Percentiles rank a stretch among this genome's conserved stretches.
Conservation (phyloP, 2,113 vertebrate genomes). For the Pygoscelis antarcticus region DNA sequence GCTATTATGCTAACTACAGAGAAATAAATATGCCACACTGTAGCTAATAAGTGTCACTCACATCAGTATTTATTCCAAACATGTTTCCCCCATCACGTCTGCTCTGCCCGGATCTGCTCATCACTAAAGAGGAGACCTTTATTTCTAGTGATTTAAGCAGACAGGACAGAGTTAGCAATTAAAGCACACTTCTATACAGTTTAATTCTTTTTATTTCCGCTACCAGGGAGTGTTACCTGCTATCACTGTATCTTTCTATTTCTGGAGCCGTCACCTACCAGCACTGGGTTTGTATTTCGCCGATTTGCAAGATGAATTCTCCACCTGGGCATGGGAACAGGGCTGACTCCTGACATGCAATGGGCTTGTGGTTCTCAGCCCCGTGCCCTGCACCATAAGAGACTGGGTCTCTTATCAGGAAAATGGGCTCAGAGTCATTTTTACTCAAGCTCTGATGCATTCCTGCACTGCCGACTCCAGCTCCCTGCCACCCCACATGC, state of each 20-base stretch:
- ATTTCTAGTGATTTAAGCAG: conserved; percentile 45
- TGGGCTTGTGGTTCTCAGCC: neutral
- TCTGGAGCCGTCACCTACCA: neutral
- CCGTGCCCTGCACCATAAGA: fast-evolving
- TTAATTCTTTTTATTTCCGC: conserved; percentile 50
- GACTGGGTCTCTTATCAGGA: neutral
- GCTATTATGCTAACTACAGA: conserved; percentile 54
- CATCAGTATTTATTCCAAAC: conserved; percentile 63
- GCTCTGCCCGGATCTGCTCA: conserved; percentile 24
- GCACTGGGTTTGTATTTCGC: neutral
- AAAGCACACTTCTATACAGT: conserved; percentile 43
- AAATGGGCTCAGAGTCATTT: neutral
- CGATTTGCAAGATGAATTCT: neutral
- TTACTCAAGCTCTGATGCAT: neutral
- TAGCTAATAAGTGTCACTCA: conserved; percentile 60
- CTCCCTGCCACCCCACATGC: fast-evolving
- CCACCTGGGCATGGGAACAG: neutral
- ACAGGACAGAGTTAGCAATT: conserved; percentile 40
- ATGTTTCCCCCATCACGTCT: conserved; percentile 43
- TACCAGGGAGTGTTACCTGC: neutral
- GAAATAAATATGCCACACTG: conserved; percentile 46
- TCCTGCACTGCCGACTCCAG: neutral
- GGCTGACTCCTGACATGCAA: neutral
- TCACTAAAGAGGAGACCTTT: conserved; percentile 38
- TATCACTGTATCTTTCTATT: neutral